A percentile compares a stretch with the other conserved stretches of the same genome.
Conservation (phyloP, 1,140 invertebrate species). For the Steinernema khuongi region DNA sequence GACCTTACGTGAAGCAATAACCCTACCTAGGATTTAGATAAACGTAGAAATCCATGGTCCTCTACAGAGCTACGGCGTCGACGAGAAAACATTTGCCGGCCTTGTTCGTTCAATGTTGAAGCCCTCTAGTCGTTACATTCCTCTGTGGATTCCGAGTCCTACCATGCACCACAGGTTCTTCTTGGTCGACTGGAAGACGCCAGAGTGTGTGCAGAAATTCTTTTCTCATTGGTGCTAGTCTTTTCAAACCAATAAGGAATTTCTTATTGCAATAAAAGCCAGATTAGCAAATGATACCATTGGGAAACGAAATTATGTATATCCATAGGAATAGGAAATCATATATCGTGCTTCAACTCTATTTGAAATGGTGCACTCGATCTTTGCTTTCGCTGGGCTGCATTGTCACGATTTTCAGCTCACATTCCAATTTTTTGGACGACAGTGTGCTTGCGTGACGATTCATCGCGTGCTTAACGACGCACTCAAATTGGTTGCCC, state of each 20-base stretch:
- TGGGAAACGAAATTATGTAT: no score
- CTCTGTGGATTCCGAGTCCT: conserved; percentile 13
- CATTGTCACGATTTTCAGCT: no score
- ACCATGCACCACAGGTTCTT: conserved; percentile 15
- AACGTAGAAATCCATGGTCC: conserved; percentile 20
- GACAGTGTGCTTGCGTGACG: no score
- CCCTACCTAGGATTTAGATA: not conserved
- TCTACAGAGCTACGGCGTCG: not conserved
- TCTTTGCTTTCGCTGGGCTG: no score
- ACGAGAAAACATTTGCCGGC: not conserved
- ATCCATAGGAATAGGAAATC: no score
- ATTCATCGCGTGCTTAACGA: no score
- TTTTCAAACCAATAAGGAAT: not conserved
- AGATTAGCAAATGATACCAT: no score
- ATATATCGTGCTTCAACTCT: no score
- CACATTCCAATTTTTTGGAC: no score
- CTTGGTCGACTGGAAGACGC: conserved; percentile 15
- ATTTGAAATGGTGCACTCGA: no score
- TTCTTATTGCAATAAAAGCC: no score
- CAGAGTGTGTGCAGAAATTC: not conserved
- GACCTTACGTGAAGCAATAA: not conserved
- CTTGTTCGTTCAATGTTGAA: not conserved
- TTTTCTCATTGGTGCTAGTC: conserved; percentile 17
- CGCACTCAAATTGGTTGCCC: no score
- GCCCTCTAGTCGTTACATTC: conserved; percentile 14